Base-by-base conservation (phyloP, 2,888 invertebrate genomes). In the Drosophila monieri region DNA sequence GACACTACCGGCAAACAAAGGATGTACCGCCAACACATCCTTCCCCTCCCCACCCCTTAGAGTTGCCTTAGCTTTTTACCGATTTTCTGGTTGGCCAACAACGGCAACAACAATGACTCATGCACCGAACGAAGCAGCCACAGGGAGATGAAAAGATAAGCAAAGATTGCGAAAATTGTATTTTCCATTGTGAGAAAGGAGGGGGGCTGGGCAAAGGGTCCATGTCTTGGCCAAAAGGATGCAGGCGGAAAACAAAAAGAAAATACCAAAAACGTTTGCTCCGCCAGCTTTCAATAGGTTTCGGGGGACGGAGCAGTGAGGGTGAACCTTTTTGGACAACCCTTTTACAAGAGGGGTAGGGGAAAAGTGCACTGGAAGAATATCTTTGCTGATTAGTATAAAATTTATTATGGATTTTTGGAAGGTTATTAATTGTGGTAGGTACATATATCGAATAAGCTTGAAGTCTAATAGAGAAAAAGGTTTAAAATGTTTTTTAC, bases 91-190 rank as follows among this genome's bases (percentile, higher is more conserved):
- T 58, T 72, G 57, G 71, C 58, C 68, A 69, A 60, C 39, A 48
- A 52, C 51, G 65, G 49, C 69, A 41, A 52, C 51, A 67, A 52
- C 69, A 41, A 39, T 14, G 52, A 55, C 53, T 59, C 62, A 75
- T 66, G 66, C 77, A 69, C 49, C 60, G 62, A 66, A 25, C 35
- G 58, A 53, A 35, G 25, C 51, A 61, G 62, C 54, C 54, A 35
- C 64, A 57, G 62, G 70, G 76, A 84, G 85, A 77, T 84, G 81
- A 78, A 80, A 75, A 78, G 85, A 81, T 80, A 84, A 84, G 77
- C 73, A 81, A 84, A 78, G 85, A 81, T 84, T 84, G 78, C 67
- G 73, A 81, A 81, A 80, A 80, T 84, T 80, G 78, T 84, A 76
- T 83, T 78, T 78, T 78, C 77, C 59, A 78, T 78, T 77, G 69